Base-by-base conservation (phyloP, 2,888 invertebrate genomes). In the Mellilla xanthometata region DNA sequence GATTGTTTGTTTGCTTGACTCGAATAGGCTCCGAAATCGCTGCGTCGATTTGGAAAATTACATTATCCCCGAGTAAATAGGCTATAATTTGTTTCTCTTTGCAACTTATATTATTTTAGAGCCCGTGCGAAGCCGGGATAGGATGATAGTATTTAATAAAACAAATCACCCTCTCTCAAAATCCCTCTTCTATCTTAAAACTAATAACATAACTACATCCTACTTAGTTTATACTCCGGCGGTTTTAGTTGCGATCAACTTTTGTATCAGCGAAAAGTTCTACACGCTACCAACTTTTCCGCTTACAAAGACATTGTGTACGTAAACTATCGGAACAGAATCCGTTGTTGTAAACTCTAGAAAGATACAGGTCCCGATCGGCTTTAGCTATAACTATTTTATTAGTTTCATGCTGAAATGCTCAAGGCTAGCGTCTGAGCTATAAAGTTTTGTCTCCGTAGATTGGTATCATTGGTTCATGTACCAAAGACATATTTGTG, bases 371-470 rank as follows among this genome's bases (percentile, higher is more conserved):
- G 33, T 56, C 68, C 59, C 58, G 65, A 72, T 71, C 70, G 68
- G 66, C 53, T 67, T 28, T 15, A 6, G 50, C 43, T 49, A 75
- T 76, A 76, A 81, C 78, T 70, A 75, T 81, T 84, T 84, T 83
- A 84, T 72, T 78, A 75, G 65, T 68, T 66, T 65, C 62, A 72
- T 73, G 68, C 65, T 66, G 60, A 60, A 67, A 71, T 72, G 68
- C 65, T 66, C 60, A 60, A 67, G 68, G 67, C 68, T 68, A 70
- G 68, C 60, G 60, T 53, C 60, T 54, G 64, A 58, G 54, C 41
- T 38, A 44, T 47, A 53, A 48, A 51, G 36, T 49, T 52, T 42
- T 39, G 39, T 38, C 29, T 32, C 41, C 26, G 12, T 8, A 48
- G 47, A 42, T 33, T 33, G 39, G 34, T 40, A 36, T 36, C 24